Evolutionary conservation across 2,113 vertebrate genomes (phyloP).

Genomic region (Tychaedon coryphoeus): DNA sequence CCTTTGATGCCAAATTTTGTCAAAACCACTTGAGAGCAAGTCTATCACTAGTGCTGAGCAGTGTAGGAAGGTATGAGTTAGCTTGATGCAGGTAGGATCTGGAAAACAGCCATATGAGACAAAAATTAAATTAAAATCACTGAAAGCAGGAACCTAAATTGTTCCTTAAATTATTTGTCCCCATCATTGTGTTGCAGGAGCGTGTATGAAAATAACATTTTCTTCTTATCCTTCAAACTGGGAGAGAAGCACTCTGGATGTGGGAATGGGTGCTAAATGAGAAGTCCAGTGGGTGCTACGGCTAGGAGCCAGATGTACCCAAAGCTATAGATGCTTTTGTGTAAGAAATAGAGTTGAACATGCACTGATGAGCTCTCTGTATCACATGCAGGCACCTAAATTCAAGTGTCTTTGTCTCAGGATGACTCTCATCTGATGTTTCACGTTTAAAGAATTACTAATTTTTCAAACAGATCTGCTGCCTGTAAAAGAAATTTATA

Average conservation of each 20-base stretch:
- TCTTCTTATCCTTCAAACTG: background rate
- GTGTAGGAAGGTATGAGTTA: background rate
- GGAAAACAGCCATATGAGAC: background rate
- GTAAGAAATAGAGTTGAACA: fast-evolving
- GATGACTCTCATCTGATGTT: background rate
- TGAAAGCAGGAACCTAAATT: background rate
- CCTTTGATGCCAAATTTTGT: background rate
- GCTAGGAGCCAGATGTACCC: background rate
- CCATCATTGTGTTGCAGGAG: background rate
- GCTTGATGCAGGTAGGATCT: background rate
- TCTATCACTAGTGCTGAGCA: background rate
- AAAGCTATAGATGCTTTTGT: background rate
- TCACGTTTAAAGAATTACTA: background rate
- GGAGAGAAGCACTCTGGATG: background rate
- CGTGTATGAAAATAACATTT: background rate
- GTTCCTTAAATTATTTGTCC: background rate
- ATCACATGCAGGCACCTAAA: background rate
- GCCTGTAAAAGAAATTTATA: background rate
- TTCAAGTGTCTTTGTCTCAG: background rate
- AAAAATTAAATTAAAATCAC: background rate
- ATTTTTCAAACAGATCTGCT: background rate
- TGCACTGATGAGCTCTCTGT: fast-evolving
- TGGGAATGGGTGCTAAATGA: background rate
- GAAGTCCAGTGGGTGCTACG: fast-evolving
- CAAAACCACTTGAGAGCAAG: background rate